phyloP scores from a whole-genome alignment of 2,888 invertebrate species.

The Drosophila falleni region DNA sequence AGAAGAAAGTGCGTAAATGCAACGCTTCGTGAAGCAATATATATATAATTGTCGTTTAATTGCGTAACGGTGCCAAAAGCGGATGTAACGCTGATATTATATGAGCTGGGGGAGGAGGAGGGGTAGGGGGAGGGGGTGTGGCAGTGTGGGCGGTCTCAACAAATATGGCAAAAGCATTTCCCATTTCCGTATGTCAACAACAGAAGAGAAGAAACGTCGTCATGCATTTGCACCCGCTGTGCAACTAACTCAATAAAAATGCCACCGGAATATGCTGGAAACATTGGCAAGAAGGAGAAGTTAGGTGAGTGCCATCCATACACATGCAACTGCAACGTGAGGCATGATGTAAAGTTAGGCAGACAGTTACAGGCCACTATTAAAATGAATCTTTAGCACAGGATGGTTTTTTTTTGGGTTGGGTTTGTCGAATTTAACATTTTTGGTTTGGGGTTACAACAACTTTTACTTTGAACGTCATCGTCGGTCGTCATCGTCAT shows the following conservation, averaged over 20 bases:
- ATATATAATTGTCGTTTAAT: slow-evolving; percentile 32
- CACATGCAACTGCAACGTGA: slow-evolving; percentile 14
- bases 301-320: slow-evolving; percentile 16
- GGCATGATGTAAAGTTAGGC: slow-evolving; percentile 7
- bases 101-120: not conserved
- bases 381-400: slow-evolving; percentile 9
- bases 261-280: slow-evolving; percentile 34
- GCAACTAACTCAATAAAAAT: slow-evolving; percentile 28
- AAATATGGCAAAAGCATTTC: slow-evolving; percentile 44
- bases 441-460: not conserved
- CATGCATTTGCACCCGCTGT: slow-evolving; percentile 53
- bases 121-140: not conserved
- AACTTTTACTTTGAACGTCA: slow-evolving; percentile 44
- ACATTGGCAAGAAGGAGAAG: slow-evolving; percentile 12
- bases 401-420: slow-evolving; percentile 5
- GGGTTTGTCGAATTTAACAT: not conserved
- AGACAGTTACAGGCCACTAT: not conserved
- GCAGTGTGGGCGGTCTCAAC: slow-evolving; percentile 13
- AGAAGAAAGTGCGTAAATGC: slow-evolving; percentile 39
- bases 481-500: slow-evolving; percentile 1
- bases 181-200: slow-evolving; percentile 51
- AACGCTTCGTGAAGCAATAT: slow-evolving; percentile 8
- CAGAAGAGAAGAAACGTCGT: slow-evolving; percentile 8
- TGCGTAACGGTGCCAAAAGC: slow-evolving; percentile 50
- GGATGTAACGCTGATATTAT: slow-evolving; percentile 36